phyloP scores from a whole-genome alignment of 2,888 invertebrate species.

The Capitulum mitella region DNA sequence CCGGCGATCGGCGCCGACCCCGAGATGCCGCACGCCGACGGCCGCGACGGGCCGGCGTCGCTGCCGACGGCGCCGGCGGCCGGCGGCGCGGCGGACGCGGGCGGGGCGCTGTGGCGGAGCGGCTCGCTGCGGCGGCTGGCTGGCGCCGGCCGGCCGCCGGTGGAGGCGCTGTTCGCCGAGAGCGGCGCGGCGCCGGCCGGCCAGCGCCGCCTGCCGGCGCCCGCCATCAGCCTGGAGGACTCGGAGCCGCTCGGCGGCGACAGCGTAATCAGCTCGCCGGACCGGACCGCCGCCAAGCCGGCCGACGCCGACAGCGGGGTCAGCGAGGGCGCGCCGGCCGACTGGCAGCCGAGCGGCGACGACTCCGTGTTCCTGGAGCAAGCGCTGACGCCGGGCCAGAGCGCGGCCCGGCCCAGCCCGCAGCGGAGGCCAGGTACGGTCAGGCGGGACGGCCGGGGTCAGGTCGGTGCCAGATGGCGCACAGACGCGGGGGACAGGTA shows the following conservation, averaged over 20 bases:
- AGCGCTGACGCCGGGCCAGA: not conserved
- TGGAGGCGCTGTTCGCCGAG: slow-evolving; percentile 9
- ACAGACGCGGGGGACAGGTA: too few relatives aligned
- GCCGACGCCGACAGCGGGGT: not conserved
- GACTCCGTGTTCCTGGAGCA: not conserved
- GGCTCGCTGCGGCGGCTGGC: not conserved
- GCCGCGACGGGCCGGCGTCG: not conserved
- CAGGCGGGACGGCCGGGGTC: too few relatives aligned
- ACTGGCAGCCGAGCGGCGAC: not conserved
- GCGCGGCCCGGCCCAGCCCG: too few relatives aligned
- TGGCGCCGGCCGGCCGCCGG: not conserved
- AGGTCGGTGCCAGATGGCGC: too few relatives aligned
- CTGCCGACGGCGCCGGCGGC: not conserved
- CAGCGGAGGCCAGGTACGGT: too few relatives aligned
- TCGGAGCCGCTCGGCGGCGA: not conserved
- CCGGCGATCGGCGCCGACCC: not conserved
- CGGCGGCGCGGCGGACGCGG: not conserved
- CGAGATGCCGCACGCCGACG: not conserved
- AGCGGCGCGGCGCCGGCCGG: slow-evolving; percentile 28
- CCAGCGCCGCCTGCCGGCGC: slow-evolving; percentile 38
- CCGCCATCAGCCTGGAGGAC: slow-evolving; percentile 35
- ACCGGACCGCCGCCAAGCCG: not conserved
- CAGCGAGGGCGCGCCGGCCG: not conserved
- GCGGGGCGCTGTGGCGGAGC: not conserved
- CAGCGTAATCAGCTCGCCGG: not conserved